Conservation (phyloP, 1,140 invertebrate genomes). For the Macrosteles quadrilineatus region DNA sequence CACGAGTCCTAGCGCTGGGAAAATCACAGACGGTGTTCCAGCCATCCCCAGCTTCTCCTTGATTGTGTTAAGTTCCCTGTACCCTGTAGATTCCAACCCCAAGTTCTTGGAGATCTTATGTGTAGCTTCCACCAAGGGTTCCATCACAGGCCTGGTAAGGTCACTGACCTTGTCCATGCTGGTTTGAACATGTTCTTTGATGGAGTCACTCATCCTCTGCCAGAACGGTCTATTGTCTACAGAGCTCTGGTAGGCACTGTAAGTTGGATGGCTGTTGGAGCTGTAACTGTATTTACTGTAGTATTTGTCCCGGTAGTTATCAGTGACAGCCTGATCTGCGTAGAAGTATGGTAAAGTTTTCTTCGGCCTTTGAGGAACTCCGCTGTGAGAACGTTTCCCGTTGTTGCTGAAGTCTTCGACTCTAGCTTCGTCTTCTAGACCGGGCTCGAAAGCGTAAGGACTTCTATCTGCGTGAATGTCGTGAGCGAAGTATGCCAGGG, state of each 20-base stretch:
- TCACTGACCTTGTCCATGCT: conserved; percentile 69
- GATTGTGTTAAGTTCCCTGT: conserved; percentile 52
- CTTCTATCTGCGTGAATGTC: conserved; percentile 50
- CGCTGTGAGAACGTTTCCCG: conserved; percentile 35
- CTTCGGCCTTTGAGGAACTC: conserved; percentile 47
- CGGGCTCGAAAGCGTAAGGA: conserved; percentile 50
- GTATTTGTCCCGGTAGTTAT: conserved; percentile 36
- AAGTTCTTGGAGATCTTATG: conserved; percentile 75
- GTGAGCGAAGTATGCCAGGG: conserved; percentile 44
- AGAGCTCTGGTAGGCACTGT: conserved; percentile 49
- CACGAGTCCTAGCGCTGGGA: conserved; percentile 73
- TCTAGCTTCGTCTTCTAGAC: conserved; percentile 44
- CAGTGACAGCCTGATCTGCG: conserved; percentile 31
- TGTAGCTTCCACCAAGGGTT: conserved; percentile 72
- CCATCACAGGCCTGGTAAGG: conserved; percentile 68
- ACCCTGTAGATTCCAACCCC: conserved; percentile 56
- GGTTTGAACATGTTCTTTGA: conserved; percentile 69
- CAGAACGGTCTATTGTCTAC: conserved; percentile 64
- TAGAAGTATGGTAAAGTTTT: conserved; percentile 46
- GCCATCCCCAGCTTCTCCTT: conserved; percentile 70
- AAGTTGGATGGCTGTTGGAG: conserved; percentile 44
- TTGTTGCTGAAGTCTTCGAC: conserved; percentile 53
- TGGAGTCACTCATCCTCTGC: conserved; percentile 68
- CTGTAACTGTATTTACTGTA: conserved; percentile 37
- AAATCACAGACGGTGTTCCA: conserved; percentile 56